Conservation (phyloP, 2,888 invertebrate species). For the Bellardia bayeri region DNA sequence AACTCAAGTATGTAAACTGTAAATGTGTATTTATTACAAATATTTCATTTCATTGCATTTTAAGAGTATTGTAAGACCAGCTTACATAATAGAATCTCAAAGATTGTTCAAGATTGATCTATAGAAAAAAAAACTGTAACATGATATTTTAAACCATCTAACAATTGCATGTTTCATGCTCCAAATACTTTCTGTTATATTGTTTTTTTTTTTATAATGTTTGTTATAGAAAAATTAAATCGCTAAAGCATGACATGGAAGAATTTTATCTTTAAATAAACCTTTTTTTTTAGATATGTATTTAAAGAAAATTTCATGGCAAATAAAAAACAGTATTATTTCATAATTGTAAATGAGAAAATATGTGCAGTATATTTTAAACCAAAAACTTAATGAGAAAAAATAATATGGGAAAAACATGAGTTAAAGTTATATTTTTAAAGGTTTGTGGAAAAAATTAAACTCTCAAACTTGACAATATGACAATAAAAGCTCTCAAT, state of each 20-base stretch:
- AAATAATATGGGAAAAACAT: too few species aligned
- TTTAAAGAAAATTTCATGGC: background rate
- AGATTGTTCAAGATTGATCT: slow-evolving; percentile 4
- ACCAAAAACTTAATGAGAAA: too few species aligned
- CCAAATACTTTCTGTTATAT: slow-evolving; percentile 48
- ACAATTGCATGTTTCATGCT: slow-evolving; percentile 66
- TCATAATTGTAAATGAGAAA: background rate
- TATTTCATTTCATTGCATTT: background rate
- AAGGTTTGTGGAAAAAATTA: too few species aligned
- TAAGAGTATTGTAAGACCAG: slow-evolving; percentile 18
- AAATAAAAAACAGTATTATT: background rate
- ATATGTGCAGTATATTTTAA: too few species aligned
- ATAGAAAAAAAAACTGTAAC: slow-evolving; percentile 56
- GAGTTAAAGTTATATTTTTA: too few species aligned
- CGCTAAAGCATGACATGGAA: slow-evolving; percentile 58
- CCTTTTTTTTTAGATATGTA: background rate
- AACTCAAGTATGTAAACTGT: slow-evolving; percentile 2
- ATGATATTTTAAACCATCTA: slow-evolving; percentile 39
- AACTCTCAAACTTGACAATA: too few species aligned
- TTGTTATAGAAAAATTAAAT: slow-evolving; percentile 35
- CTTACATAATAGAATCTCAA: slow-evolving; percentile 55
- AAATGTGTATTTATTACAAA: background rate
- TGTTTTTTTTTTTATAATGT: background rate
- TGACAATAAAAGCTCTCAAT: too few species aligned
- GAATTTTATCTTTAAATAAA: slow-evolving; percentile 30